Evolutionary conservation across 2,113 vertebrate genomes (phyloP).

Genomic region (Nansenia antarctica): DNA sequence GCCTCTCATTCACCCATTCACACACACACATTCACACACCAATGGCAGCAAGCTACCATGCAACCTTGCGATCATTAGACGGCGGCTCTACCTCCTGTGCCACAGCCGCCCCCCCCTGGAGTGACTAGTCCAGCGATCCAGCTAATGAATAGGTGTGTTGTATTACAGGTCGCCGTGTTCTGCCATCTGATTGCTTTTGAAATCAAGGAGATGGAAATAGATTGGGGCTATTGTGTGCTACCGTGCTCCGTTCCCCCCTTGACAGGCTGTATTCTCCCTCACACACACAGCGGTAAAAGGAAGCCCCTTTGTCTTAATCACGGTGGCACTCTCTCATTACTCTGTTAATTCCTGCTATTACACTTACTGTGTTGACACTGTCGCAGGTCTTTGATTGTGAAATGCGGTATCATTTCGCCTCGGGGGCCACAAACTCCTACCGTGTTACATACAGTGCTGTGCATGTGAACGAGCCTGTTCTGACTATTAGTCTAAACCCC

Average conservation of each 20-base stretch:
- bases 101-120: too few relatives aligned
- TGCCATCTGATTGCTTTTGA: neutral
- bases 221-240: neutral
- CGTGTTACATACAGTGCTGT: neutral
- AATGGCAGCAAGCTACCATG: too few relatives aligned
- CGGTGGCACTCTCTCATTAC: constrained; percentile 36
- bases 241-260: neutral
- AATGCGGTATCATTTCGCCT: constrained; percentile 13
- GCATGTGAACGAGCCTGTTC: constrained; percentile 5
- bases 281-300: constrained; percentile 6
- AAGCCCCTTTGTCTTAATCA: constrained; percentile 34
- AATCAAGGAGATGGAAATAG: neutral
- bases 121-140: constrained; percentile 5
- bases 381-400: constrained; percentile 23
- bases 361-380: constrained; percentile 25
- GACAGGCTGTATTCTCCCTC: neutral
- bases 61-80: too few relatives aligned
- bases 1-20: too few relatives aligned
- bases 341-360: constrained; percentile 36
- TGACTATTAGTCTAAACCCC: constrained; percentile 12
- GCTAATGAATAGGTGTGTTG: neutral
- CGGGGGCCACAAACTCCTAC: neutral
- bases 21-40: too few relatives aligned
- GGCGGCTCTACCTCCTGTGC: too few relatives aligned
- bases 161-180: neutral